Evolutionary conservation across 2,797 vertebrate species (phyloP).

Genomic region (Meriones psammophilus): DNA sequence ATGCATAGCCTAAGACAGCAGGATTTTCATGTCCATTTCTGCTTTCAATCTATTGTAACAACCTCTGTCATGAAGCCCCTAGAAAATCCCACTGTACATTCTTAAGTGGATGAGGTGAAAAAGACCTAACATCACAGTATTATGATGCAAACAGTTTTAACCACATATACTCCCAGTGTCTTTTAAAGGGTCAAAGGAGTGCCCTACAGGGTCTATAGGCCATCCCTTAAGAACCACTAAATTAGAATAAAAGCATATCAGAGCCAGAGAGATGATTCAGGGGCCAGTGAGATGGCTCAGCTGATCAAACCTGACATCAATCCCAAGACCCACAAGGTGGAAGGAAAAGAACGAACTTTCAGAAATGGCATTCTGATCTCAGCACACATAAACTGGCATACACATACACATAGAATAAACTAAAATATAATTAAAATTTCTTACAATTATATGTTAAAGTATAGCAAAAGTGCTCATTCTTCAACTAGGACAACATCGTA

Average conservation of each 20-base stretch:
- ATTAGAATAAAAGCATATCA: slow-evolving; percentile 47
- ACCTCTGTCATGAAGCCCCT: neutral
- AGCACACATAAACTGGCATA: neutral
- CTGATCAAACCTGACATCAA: neutral
- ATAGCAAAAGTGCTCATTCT: slow-evolving; percentile 11
- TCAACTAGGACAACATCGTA: slow-evolving; percentile 24
- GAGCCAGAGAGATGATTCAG: neutral
- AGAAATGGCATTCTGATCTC: neutral
- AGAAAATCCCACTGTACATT: slow-evolving; percentile 48
- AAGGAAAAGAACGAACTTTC: neutral
- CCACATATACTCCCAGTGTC: neutral
- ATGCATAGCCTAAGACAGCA: neutral
- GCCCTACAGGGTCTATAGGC: neutral
- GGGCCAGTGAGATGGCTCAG: neutral
- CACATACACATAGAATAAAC: neutral
- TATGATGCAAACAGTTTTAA: slow-evolving; percentile 64
- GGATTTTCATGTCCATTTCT: slow-evolving; percentile 53
- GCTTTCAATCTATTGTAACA: slow-evolving; percentile 57
- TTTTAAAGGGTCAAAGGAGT: slow-evolving; percentile 11
- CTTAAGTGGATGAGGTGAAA: slow-evolving; percentile 1
- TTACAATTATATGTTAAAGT: neutral
- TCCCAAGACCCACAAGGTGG: neutral
- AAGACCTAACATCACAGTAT: slow-evolving; percentile 24
- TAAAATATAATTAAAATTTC: neutral
- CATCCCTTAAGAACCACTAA: slow-evolving; percentile 39